Percentiles rank a stretch among this genome's conserved stretches.
Conservation (phyloP, 2,888 invertebrate species). For the Myathropa florea region DNA sequence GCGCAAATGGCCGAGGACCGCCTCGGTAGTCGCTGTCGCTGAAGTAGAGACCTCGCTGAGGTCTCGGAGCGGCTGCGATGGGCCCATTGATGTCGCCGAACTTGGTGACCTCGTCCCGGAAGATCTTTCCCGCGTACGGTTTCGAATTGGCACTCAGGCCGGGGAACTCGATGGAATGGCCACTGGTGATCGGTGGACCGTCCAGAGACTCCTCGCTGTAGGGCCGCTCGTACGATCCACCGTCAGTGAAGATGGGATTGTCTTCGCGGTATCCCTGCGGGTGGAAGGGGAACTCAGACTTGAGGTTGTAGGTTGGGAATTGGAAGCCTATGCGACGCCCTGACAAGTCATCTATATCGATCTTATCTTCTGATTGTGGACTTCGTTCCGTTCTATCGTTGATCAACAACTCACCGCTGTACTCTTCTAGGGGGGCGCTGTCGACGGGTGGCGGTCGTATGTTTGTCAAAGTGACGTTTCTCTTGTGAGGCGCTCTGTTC, state of each 20-base stretch:
- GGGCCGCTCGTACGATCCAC: conserved; percentile 75
- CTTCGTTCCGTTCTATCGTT: conserved; percentile 76
- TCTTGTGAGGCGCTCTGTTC: conserved; percentile 73
- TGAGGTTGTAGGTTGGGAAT: conserved; percentile 79
- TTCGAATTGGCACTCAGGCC: conserved; percentile 77
- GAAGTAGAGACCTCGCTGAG: conserved; percentile 78
- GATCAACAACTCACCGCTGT: conserved; percentile 73
- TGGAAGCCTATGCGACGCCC: conserved; percentile 80
- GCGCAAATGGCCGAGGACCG: conserved; percentile 75
- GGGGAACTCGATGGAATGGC: conserved; percentile 78
- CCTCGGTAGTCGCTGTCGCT: conserved; percentile 77
- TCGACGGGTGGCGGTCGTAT: conserved; percentile 77
- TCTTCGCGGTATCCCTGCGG: conserved; percentile 80
- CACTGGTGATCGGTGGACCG: conserved; percentile 69
- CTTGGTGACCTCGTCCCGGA: conserved; percentile 80
- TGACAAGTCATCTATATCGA: conserved; percentile 75
- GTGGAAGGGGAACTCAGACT: conserved; percentile 78
- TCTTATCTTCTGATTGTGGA: conserved; percentile 65
- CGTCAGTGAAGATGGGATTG: conserved; percentile 77
- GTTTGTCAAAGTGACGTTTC: conserved; percentile 75
- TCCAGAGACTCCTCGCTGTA: conserved; percentile 77
- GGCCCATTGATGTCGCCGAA: conserved; percentile 81
- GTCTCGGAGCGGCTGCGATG: conserved; percentile 78
- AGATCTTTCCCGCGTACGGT: conserved; percentile 78
- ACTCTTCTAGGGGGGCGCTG: conserved; percentile 74